Evolutionary conservation across 2,888 invertebrate species (phyloP), one percentile per base, ranked within the genome.

Genomic region (Matsumyia berberina): DNA sequence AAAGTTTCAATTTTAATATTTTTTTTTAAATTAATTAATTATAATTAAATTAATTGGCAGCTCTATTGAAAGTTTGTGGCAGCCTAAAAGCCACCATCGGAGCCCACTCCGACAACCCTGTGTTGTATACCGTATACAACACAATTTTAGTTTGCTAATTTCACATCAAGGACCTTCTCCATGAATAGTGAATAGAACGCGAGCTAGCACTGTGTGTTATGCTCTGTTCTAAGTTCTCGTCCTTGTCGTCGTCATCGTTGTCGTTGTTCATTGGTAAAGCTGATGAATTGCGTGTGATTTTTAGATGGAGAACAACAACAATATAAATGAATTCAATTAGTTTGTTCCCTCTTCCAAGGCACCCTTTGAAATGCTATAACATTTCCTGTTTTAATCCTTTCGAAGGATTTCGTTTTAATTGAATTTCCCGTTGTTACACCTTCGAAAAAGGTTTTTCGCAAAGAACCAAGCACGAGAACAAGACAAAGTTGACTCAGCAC

Each of bases 351-450:
- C 12, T 51, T 31, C 24, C n/a, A 37, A 60, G 49, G 44, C 60
- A 42, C 74, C 37, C 70, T 76, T 76, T 80, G 60, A 85, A 66
- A 85, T 66, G 49, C 15, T 58, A 29, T 44, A 79, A 70, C 69
- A 60, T 80, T 80, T 74, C 53, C 53, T 44, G 31, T 42, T 80
- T 78, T 76, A 85, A 85, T 85, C 85, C 70, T 64, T 80, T 80
- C 39, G 44, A 70, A 76, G 58, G 85, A 80, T 78, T 78, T 78
- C 70, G 24, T 66, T 85, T 80, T 80, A 85, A 85, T 85, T 85
- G 70, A 85, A 70, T 85, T 85, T 80, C 58, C 70, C 29, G 57
- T 66, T 76, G 53, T 76, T 64, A 73, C 67, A 62, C 64, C 57
- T 64, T 69, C 12, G 8, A 8, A 9, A n/a, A 17, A 19, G 24